Conservation (phyloP, 2,113 vertebrate species). For the Planiliza haematocheilus region DNA sequence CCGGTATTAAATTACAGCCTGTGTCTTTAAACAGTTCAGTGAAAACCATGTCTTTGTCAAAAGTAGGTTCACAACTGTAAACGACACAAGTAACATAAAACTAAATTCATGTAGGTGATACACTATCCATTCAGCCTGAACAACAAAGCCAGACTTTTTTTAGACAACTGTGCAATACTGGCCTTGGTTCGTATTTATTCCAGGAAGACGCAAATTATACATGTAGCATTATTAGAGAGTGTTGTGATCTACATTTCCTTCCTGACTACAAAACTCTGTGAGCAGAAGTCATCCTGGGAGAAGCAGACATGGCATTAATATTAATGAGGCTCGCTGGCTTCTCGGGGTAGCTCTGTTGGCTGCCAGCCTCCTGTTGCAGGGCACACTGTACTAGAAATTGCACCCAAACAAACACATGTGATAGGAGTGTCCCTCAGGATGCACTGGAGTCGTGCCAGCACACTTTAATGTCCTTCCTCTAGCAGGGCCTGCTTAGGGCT, state of each 20-base stretch:
- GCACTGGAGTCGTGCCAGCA: slow-evolving; percentile 64
- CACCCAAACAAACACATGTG: slow-evolving; percentile 83
- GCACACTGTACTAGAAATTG: slow-evolving; percentile 52
- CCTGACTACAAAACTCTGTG: slow-evolving; percentile 19
- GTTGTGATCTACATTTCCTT: slow-evolving; percentile 44
- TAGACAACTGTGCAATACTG: slow-evolving; percentile 2
- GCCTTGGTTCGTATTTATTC: slow-evolving; percentile 16
- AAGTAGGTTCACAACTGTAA: slow-evolving; percentile 9
- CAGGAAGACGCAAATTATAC: slow-evolving; percentile 18
- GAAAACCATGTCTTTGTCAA: neutral
- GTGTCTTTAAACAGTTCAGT: slow-evolving; percentile 3
- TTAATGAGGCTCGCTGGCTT: slow-evolving; percentile 56
- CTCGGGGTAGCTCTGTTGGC: slow-evolving; percentile 46
- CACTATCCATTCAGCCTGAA: slow-evolving; percentile 40
- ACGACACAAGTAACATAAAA: slow-evolving; percentile 44
- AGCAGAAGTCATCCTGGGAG: slow-evolving; percentile 55
- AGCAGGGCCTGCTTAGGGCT: slow-evolving; percentile 62
- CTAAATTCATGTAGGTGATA: slow-evolving; percentile 27
- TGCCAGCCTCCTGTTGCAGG: slow-evolving; percentile 57
- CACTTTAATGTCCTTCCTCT: slow-evolving; percentile 61
- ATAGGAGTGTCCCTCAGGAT: slow-evolving; percentile 62
- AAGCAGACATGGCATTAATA: slow-evolving; percentile 57
- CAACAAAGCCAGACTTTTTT: slow-evolving; percentile 12
- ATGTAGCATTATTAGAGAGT: slow-evolving; percentile 33
- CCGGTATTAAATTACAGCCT: neutral